A percentile compares a stretch with the other conserved stretches of the same genome.
phyloP scores from a whole-genome alignment of 2,888 invertebrate genomes.

The Nasonia oneida region DNA sequence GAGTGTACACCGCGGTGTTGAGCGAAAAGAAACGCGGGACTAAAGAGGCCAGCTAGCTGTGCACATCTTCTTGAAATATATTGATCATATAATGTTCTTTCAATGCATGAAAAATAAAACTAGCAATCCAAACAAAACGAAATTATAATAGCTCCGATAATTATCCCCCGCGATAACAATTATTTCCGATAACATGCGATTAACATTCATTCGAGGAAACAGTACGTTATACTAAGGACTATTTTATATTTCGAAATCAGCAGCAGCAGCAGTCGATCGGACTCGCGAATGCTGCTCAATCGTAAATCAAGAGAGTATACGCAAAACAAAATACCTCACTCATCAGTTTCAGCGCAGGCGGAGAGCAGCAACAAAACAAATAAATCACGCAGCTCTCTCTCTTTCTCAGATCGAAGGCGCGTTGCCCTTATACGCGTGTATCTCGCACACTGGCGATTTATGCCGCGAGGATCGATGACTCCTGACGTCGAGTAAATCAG shows the following conservation, averaged over 20 bases:
- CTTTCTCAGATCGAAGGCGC: neutral
- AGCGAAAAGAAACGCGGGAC: neutral
- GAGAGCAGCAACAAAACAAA: neutral
- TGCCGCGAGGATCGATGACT: conserved; percentile 49
- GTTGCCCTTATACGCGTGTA: conserved; percentile 12
- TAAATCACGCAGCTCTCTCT: neutral
- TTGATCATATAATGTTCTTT: too few species aligned
- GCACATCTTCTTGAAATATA: neutral
- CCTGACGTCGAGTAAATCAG: conserved; percentile 50
- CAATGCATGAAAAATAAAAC: too few species aligned
- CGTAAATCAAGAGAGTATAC: neutral
- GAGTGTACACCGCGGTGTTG: neutral
- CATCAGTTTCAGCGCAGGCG: neutral
- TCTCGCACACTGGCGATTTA: conserved; percentile 15
- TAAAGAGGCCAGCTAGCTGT: neutral
- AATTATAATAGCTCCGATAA: neutral
- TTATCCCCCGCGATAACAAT: neutral
- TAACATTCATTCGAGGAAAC: neutral
- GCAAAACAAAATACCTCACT: neutral
- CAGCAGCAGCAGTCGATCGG: neutral
- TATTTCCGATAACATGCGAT: neutral
- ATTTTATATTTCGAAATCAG: neutral
- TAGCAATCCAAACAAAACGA: neutral
- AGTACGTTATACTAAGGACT: too few species aligned
- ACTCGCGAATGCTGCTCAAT: conserved; percentile 3